Evolutionary conservation across 2,113 vertebrate genomes (phyloP).

Genomic region (Circaetus gallicus): DNA sequence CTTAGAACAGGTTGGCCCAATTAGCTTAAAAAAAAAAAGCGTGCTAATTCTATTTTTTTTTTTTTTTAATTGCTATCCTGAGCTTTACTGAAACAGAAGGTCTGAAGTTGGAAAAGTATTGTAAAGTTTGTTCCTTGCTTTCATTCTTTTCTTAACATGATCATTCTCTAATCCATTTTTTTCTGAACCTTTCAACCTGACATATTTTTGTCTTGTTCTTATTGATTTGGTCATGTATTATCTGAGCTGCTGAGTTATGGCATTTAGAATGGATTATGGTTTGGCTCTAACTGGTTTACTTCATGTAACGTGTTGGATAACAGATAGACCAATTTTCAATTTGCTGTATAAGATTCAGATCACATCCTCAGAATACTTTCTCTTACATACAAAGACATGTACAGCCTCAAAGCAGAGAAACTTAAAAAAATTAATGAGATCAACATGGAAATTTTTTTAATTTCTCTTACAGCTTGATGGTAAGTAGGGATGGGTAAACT

Average conservation of each 20-base stretch:
- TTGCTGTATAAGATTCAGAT: not conserved
- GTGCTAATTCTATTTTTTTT: not conserved
- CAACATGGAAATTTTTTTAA: not conserved
- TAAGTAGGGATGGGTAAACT: not conserved
- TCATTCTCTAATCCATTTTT: not conserved
- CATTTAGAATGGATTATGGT: constrained; percentile 20
- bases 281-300: constrained; percentile 13
- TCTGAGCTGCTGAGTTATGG: not conserved
- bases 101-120: not conserved
- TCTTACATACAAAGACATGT: not conserved
- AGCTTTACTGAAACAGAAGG: not conserved
- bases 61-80: not conserved
- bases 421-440: not conserved
- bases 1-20: not conserved
- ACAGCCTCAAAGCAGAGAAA: not conserved
- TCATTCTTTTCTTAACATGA: not conserved
- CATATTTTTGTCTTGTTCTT: constrained; percentile 27
- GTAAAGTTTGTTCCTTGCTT: not conserved
- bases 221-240: constrained; percentile 11
- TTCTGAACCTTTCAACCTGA: not conserved
- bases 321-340: not conserved
- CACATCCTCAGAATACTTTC: not conserved
- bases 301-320: not conserved
- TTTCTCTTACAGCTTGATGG: not conserved
- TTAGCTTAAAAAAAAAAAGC: not conserved